Evolutionary conservation across 2,113 vertebrate species (phyloP).

Genomic region (Aix galericulata): DNA sequence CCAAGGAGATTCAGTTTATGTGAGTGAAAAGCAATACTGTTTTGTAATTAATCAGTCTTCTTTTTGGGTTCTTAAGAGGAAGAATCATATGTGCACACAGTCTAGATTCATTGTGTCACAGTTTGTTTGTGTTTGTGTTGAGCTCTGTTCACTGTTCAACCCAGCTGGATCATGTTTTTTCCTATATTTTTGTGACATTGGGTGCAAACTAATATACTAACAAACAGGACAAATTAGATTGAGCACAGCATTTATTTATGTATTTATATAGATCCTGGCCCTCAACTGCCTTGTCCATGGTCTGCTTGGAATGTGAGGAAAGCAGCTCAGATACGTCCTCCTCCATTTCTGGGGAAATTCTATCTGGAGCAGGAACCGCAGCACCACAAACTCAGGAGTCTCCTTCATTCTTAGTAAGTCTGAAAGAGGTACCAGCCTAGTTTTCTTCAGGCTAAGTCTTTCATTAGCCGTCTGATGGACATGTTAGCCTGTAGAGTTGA

Average conservation of each 20-base stretch:
- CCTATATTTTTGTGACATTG: fast-evolving
- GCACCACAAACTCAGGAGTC: background rate
- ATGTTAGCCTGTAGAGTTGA: fast-evolving
- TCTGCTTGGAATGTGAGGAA: background rate
- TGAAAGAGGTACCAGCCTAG: background rate
- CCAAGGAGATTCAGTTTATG: background rate
- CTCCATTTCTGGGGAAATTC: too few relatives aligned
- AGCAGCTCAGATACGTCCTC: background rate
- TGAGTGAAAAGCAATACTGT: background rate
- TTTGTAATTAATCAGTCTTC: background rate
- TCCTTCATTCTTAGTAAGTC: too few relatives aligned
- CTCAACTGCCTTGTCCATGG: background rate
- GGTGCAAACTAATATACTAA: background rate
- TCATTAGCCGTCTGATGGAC: fast-evolving
- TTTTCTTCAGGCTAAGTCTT: background rate
- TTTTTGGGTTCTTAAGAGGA: background rate
- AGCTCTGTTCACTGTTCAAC: background rate
- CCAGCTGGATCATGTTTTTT: background rate
- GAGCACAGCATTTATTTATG: background rate
- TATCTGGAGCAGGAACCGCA: background rate
- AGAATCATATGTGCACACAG: background rate
- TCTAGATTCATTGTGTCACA: fast-evolving
- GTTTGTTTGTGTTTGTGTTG: background rate
- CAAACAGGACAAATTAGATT: background rate
- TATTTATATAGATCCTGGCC: background rate